phyloP scores from a whole-genome alignment of 2,797 vertebrate species.

The Sebastes kiyomatsui region DNA sequence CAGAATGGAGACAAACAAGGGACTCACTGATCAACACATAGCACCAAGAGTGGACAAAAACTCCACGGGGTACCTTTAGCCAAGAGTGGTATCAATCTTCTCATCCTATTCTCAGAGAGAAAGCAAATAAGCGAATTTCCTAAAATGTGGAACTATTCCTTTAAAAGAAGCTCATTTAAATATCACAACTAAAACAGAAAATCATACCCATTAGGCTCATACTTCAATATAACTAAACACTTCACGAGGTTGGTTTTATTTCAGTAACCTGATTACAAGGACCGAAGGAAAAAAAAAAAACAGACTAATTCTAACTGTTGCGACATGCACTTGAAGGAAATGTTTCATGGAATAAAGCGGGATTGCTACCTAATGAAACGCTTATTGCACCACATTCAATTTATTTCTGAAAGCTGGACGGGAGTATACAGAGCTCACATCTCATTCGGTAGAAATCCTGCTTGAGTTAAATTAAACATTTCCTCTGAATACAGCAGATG shows the following conservation, averaged over 20 bases:
- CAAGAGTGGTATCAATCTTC: neutral
- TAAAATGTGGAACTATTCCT: slow-evolving; percentile 12
- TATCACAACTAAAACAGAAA: neutral
- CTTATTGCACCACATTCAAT: neutral
- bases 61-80: neutral
- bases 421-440: neutral
- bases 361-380: neutral
- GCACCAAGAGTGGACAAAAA: neutral
- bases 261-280: neutral
- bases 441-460: slow-evolving; percentile 2
- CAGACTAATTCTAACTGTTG: neutral
- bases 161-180: slow-evolving; percentile 15
- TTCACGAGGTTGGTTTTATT: neutral
- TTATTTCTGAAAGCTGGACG: neutral
- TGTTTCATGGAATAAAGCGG: neutral
- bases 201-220: neutral
- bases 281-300: neutral
- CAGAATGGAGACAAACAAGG: neutral
- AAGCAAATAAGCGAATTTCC: neutral
- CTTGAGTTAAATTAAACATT: neutral
- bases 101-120: neutral
- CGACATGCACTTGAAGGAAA: neutral
- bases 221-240: neutral
- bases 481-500: slow-evolving; percentile 11
- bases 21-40: neutral